Base-by-base conservation (phyloP, 1,140 invertebrate genomes). In the Acyrthosiphon pisum region DNA sequence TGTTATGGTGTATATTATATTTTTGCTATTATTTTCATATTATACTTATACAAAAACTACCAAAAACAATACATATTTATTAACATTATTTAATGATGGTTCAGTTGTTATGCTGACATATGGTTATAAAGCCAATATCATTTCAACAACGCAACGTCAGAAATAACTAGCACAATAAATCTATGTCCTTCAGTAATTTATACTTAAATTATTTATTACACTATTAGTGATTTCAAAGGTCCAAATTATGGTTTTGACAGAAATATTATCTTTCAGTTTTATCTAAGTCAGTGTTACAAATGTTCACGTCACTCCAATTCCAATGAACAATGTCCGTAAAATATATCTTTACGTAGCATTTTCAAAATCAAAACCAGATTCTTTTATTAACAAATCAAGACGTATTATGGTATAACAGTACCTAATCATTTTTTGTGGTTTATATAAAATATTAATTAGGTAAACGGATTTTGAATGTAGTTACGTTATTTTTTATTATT, bases 191-290 rank as follows among this genome's bases (percentile, higher is more conserved):
- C 22, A 26, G 37, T 41, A 9, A 41, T 84, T 84, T 41, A 76
- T 76, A 84, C 37, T 84, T 44, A 23, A 41, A 84, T 84, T 41
- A 41, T 84, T 84, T 84, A 84, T 84, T 44, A 84, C 83, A 6
- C 83, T 41, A 44, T 84, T 84, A 41, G 81, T 37, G 37, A 35
- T 83, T 35, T 83, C 22, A 37, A 84, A 84, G 37, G 83, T 84
- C 41, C 37, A 41, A 84, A 84, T 84, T 11, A 84, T 84, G 41
- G 83, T 84, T 84, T 84, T 23, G 83, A 84, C 37, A 44, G 83
- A 26, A 84, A 44, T 41, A 83, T 83, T 83, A 83, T 84, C 83
- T 26, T 84, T 84, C 83, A 84, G 22, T 35, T 83, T 83, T 83
- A 37, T 83, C 35, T 83, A 83, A 37, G 83, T 44, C 83, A 84